phyloP scores from a whole-genome alignment of 2,113 vertebrate genomes.

The Mus musculus region GRCm39 chr13:63266501-63267000 shows the following conservation, averaged over 20 bases:
- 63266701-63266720: neutral
- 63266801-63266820: slow-evolving; percentile 62
- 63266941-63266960: slow-evolving; percentile 66
- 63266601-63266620: neutral
- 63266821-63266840: slow-evolving; percentile 42
- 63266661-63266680: neutral
- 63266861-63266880: slow-evolving; percentile 71
- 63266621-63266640: neutral
- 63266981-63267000: slow-evolving; percentile 80
- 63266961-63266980: slow-evolving; percentile 56
- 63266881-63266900: slow-evolving; percentile 72
- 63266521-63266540: neutral
- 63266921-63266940: slow-evolving; percentile 79
- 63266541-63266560: neutral
- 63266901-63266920: slow-evolving; percentile 65
- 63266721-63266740: slow-evolving; percentile 35
- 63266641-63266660: neutral
- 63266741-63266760: slow-evolving; percentile 42
- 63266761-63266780: slow-evolving; percentile 56
- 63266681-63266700: slow-evolving; percentile 52
- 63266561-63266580: neutral
- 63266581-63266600: neutral
- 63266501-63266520: slow-evolving; percentile 18
- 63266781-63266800: slow-evolving; percentile 55
- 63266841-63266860: slow-evolving; percentile 56